Evolutionary conservation across 37 sponge, comb jelly and placozoan species (phyloP).

Genomic region (Eunapius fragilis): DNA sequence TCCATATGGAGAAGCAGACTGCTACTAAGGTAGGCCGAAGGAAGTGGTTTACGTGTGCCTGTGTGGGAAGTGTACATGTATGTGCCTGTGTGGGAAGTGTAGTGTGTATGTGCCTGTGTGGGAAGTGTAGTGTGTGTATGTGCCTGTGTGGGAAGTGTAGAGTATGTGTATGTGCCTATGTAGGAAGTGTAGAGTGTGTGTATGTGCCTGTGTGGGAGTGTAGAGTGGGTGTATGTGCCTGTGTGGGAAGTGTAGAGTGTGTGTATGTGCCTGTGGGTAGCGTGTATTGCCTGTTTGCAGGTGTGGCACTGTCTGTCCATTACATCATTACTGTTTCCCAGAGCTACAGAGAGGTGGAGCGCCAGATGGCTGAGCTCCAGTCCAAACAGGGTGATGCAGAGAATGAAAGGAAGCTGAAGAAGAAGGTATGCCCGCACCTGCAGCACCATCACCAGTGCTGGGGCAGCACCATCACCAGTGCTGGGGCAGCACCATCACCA

Average conservation of each 20-base stretch:
- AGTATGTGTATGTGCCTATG: not conserved
- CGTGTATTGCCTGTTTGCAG: too few species aligned
- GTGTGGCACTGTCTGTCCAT: too few species aligned
- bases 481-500: too few species aligned
- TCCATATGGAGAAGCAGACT: conserved; percentile 82
- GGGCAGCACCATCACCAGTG: too few species aligned
- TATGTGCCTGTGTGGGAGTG: not conserved
- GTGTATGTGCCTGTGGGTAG: not conserved
- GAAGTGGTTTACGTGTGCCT: not conserved
- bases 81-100: not conserved
- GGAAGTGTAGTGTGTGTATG: not conserved
- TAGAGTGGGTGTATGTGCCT: not conserved
- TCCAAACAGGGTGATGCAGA: conserved; percentile 66
- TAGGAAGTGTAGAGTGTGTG: conserved; percentile 8
- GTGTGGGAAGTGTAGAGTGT: not conserved
- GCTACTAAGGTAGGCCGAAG: conserved; percentile 78
- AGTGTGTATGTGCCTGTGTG: not conserved
- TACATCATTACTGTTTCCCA: not conserved
- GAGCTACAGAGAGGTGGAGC: conserved; percentile 70
- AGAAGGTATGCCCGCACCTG: too few species aligned
- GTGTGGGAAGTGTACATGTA: not conserved
- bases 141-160: not conserved
- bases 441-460: too few species aligned
- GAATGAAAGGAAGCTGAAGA: conserved; percentile 80
- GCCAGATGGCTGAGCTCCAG: conserved; percentile 73